A percentile compares a stretch with the other conserved stretches of the same genome.
phyloP scores from a whole-genome alignment of 2,797 vertebrate species.

The Chaenodraco wilsoni region DNA sequence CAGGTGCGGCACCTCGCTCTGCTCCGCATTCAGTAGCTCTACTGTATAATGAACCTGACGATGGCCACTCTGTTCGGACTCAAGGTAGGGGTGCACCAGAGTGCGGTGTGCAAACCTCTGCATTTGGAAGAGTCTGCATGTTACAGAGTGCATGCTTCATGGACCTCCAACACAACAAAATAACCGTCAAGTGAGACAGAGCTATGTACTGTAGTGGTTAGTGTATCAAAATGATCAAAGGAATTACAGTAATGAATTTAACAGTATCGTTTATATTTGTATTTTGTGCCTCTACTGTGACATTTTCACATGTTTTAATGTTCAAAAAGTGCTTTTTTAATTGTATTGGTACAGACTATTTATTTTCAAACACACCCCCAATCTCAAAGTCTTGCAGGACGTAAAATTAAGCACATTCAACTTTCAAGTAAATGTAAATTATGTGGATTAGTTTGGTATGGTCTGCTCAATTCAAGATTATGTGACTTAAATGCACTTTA shows the following conservation, averaged over 20 bases:
- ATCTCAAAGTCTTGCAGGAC: background rate
- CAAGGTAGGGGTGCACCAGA: background rate
- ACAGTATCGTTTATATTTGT: background rate
- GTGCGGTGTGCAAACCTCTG: constrained; percentile 2
- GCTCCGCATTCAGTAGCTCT: constrained; percentile 31
- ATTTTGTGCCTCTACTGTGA: too few relatives aligned
- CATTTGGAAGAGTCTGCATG: constrained; percentile 8
- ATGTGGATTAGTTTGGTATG: background rate
- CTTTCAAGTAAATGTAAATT: background rate
- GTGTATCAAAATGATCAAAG: background rate
- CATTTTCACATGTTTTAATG: too few relatives aligned
- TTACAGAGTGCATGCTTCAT: constrained; percentile 2
- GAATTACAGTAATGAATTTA: constrained; percentile 5
- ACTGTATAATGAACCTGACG: constrained; percentile 35
- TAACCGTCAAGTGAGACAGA: background rate
- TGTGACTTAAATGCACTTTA: background rate
- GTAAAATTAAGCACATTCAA: background rate
- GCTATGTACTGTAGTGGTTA: background rate
- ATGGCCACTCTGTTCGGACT: constrained; percentile 6
- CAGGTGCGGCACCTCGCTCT: constrained; percentile 30
- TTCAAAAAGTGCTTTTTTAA: too few relatives aligned
- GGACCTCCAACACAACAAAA: background rate
- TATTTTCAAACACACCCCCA: background rate
- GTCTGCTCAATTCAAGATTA: constrained; percentile 23
- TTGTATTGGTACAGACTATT: background rate